A percentile compares a stretch with the other conserved stretches of the same genome.
These are phyloP conservation scores for Pseudococcus longispinus DNA, from an alignment of 2,888 invertebrate genomes.

Conservation along the genomic window DNA sequence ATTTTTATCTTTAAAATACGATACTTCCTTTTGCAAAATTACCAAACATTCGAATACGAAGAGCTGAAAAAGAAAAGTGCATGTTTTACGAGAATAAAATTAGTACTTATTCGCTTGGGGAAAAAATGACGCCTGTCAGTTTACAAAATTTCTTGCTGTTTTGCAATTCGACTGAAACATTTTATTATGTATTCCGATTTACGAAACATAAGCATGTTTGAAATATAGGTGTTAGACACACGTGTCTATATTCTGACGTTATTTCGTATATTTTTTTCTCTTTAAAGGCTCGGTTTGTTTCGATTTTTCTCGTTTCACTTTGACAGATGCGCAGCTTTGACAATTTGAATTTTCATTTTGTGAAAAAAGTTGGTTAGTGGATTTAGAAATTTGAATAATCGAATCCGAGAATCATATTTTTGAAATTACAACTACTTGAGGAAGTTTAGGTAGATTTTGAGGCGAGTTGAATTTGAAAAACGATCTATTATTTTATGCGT, in stretches of 20 bases:
- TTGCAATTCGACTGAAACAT: not conserved
- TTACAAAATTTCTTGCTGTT: not conserved
- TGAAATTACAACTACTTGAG: too few relatives aligned
- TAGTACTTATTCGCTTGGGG: not conserved
- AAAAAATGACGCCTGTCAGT: not conserved
- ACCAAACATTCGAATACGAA: not conserved
- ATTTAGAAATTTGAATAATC: too few relatives aligned
- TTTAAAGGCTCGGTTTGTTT: not conserved
- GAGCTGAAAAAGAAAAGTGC: not conserved
- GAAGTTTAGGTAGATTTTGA: too few relatives aligned
- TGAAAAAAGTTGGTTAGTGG: not conserved
- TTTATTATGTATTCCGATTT: not conserved
- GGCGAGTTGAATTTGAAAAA: not conserved
- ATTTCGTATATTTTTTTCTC: not conserved
- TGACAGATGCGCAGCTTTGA: not conserved
- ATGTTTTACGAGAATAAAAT: not conserved
- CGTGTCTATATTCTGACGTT: not conserved
- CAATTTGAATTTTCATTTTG: not conserved
- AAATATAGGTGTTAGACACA: not conserved
- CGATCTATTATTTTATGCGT: not conserved
- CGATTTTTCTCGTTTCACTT: not conserved
- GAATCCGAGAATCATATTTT: too few relatives aligned
- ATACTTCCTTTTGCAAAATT: not conserved
- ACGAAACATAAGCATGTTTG: not conserved
- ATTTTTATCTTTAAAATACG: not conserved